Evolutionary conservation across 1,140 invertebrate genomes (phyloP).

Genomic region (Alviniconcha marisindica): DNA sequence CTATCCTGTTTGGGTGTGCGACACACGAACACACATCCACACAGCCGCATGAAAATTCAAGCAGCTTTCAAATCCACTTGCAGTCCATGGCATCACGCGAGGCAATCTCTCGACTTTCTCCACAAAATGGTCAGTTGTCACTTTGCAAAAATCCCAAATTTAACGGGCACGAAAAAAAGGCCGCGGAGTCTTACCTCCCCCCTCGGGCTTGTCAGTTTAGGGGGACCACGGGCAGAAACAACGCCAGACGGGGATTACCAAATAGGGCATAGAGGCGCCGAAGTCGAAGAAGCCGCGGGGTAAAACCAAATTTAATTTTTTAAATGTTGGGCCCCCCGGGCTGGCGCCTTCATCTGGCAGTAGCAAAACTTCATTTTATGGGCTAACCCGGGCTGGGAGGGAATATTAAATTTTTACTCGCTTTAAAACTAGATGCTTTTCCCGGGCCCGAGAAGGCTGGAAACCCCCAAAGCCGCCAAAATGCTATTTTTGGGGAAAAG

Average conservation of each 20-base stretch:
- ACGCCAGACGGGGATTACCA: neutral
- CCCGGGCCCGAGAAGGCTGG: neutral
- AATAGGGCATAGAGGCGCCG: constrained; percentile 26
- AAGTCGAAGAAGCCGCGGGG: neutral
- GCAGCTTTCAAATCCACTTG: constrained; percentile 11
- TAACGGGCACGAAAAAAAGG: constrained; percentile 14
- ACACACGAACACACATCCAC: too few relatives aligned
- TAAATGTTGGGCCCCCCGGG: constrained; percentile 26
- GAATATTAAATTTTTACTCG: constrained; percentile 30
- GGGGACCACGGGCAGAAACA: neutral
- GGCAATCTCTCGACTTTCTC: neutral
- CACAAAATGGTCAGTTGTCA: constrained; percentile 39
- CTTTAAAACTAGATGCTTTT: neutral
- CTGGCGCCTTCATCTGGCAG: constrained; percentile 26
- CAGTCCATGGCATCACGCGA: neutral
- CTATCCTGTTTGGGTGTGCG: too few relatives aligned
- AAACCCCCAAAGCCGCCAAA: neutral
- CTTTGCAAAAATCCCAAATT: constrained; percentile 39
- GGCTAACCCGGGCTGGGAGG: constrained; percentile 15
- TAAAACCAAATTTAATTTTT: constrained; percentile 26
- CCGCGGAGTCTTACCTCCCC: neutral
- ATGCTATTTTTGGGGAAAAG: neutral
- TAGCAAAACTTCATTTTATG: constrained; percentile 33
- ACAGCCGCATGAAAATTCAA: neutral
- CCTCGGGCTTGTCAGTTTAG: constrained; percentile 3